Percentiles rank a stretch among this genome's conserved stretches.
Evolutionary conservation across 1,140 invertebrate genomes (phyloP).

Genomic region (Bombus superbus): DNA sequence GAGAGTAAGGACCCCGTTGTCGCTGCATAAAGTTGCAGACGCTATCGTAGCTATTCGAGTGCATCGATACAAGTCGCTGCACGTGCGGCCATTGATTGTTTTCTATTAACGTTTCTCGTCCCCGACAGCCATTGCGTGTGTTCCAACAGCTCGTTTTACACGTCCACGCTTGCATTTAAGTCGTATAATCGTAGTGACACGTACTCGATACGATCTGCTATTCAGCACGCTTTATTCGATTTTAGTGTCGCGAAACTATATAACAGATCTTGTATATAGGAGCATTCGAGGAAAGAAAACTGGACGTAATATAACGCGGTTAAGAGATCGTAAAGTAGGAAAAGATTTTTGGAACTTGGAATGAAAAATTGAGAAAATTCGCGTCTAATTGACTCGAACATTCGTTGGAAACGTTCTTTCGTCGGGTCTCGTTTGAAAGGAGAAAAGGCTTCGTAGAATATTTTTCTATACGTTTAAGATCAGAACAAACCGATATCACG

Average conservation of each 20-base stretch:
- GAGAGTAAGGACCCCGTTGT: not conserved
- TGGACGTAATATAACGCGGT: too few species aligned
- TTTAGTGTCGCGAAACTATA: not conserved
- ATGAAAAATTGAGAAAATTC: too few species aligned
- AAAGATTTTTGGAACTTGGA: too few species aligned
- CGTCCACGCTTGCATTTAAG: not conserved
- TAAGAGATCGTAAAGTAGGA: too few species aligned
- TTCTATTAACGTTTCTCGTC: constrained; percentile 10
- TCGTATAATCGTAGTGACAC: not conserved
- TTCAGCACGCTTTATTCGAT: not conserved
- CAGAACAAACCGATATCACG: too few species aligned
- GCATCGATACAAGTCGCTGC: constrained; percentile 6
- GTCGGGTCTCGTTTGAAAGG: too few species aligned
- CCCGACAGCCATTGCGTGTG: not conserved
- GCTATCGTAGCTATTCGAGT: not conserved
- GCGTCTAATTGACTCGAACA: too few species aligned
- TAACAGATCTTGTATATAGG: not conserved
- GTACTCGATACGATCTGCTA: not conserved
- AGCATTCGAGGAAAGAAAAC: too few species aligned
- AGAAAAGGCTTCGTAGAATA: too few species aligned
- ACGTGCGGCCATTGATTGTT: constrained; percentile 22
- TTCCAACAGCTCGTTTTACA: not conserved
- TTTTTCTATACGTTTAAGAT: too few species aligned
- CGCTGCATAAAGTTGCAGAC: not conserved
- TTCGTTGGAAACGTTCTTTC: too few species aligned